phyloP scores from a whole-genome alignment of 1,140 invertebrate species.

The Paralvinella palmiformis region DNA sequence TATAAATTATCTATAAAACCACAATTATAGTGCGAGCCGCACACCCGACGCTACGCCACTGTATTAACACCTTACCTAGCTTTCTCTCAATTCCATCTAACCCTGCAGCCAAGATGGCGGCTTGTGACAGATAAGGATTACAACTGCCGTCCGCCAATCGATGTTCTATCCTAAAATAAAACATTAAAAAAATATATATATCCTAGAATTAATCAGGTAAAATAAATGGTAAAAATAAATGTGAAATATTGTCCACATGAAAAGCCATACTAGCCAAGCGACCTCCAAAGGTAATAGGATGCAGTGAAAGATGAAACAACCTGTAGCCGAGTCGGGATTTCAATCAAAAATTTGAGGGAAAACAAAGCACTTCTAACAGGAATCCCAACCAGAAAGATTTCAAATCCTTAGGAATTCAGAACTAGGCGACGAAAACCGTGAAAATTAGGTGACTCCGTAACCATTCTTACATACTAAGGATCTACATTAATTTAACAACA shows the following conservation, averaged over 20 bases:
- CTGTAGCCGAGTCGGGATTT: background rate
- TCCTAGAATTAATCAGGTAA: background rate
- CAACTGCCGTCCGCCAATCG: constrained; percentile 15
- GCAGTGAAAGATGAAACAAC: background rate
- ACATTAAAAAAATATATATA: background rate
- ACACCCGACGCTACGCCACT: background rate
- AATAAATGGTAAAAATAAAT: background rate
- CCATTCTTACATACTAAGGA: too few relatives aligned
- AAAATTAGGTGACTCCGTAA: too few relatives aligned
- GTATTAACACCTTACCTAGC: background rate
- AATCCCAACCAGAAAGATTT: too few relatives aligned
- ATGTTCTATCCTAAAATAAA: constrained; percentile 20
- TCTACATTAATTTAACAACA: background rate
- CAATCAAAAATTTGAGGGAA: background rate
- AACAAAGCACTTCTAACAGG: too few relatives aligned
- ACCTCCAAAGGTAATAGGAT: background rate
- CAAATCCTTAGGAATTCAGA: too few relatives aligned
- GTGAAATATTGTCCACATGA: background rate
- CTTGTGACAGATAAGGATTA: constrained; percentile 17
- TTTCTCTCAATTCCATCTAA: constrained; percentile 13
- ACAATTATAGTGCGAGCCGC: background rate
- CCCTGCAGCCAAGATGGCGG: constrained; percentile 19
- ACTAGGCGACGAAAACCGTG: too few relatives aligned
- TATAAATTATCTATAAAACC: background rate
- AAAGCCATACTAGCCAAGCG: background rate